Percentiles rank a stretch among this genome's conserved stretches.
Evolutionary conservation across 2,797 vertebrate genomes (phyloP).

Genomic region (Anguilla marmorata): DNA sequence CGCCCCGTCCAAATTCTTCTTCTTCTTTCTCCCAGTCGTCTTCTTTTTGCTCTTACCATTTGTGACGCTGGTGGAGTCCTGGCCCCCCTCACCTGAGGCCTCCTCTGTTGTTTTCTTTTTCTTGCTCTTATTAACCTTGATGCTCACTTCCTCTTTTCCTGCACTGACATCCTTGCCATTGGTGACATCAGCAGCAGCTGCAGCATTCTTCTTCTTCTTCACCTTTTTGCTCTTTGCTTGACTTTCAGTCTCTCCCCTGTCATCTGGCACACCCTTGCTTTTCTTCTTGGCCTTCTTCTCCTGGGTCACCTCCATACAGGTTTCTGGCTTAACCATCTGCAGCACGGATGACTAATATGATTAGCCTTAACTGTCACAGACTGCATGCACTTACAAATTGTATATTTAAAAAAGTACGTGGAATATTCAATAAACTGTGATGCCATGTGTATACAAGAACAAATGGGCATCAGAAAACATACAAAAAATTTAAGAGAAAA

Average conservation of each 20-base stretch:
- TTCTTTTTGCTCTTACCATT: background rate
- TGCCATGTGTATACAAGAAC: background rate
- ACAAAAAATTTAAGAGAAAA: background rate
- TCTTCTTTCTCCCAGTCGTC: background rate
- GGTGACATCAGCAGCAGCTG: background rate
- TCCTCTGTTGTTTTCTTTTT: background rate
- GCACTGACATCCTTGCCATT: background rate
- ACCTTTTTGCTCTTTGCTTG: background rate
- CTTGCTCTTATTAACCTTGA: background rate
- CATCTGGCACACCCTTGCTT: background rate
- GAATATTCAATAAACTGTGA: background rate
- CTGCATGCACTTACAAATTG: too few relatives aligned
- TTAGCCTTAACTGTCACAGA: too few relatives aligned
- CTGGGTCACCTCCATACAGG: background rate
- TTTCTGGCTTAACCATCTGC: slow-evolving; percentile 18
- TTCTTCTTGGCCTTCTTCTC: slow-evolving; percentile 12
- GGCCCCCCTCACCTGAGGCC: background rate
- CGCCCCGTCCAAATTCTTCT: background rate
- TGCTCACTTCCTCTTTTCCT: too few relatives aligned
- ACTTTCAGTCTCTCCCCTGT: background rate
- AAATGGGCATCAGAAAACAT: background rate
- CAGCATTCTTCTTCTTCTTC: slow-evolving; percentile 7
- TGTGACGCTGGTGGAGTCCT: background rate
- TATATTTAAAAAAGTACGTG: background rate
- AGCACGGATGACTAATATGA: background rate